Evolutionary conservation across 92 coral and sea anemone genomes (phyloP), one percentile per base, ranked within the genome.

Genomic region (Epizoanthus illoricatus): DNA sequence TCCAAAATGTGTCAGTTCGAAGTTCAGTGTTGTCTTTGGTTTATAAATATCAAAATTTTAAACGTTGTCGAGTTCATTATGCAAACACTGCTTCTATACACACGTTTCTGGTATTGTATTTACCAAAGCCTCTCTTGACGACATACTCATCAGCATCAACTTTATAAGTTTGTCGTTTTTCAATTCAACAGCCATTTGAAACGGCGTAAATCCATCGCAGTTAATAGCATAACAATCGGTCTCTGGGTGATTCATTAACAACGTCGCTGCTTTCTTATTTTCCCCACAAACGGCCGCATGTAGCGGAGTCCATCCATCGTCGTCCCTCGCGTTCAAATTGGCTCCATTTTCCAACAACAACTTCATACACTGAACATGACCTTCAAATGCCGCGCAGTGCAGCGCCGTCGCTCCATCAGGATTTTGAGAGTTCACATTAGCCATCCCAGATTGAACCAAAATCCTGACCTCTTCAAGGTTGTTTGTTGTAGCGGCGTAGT

Each of bases 331-430:
- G 65, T 85, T 81, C 5, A 91, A 87, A 43, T 86, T 85, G 3
- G 97, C 97, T 15, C 94, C 94, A 74, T 88, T 88, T 55, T 89
- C 81, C 4, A 93, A 73, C 42, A 93, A 80, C 75, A 86, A 84
- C 7, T 60, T 56, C 74, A 90, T 73, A 45, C 97, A 93, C 47
- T 89, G 86, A 55, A 84, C 80, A 65, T 85, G 85, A 3, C 97
- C 97, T 74, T 93, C 97, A 79, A 90, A 93, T 11, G 94, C 88
- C 0, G 97, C 92, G 11, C 91, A 94, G 43, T 93, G 97, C 20
- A 93, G 68, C 7, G 97, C 92, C 45, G 94, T 91, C 0, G 97
- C 97, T 11, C 97, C 97, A 74, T 93, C 97, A 23, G 97, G 97
- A 56, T 89, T 93, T 28, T 80, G 90, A 5, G 94, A 92, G 86